phyloP scores from a whole-genome alignment of 2,113 vertebrate genomes.

The Synchiropus splendidus region DNA sequence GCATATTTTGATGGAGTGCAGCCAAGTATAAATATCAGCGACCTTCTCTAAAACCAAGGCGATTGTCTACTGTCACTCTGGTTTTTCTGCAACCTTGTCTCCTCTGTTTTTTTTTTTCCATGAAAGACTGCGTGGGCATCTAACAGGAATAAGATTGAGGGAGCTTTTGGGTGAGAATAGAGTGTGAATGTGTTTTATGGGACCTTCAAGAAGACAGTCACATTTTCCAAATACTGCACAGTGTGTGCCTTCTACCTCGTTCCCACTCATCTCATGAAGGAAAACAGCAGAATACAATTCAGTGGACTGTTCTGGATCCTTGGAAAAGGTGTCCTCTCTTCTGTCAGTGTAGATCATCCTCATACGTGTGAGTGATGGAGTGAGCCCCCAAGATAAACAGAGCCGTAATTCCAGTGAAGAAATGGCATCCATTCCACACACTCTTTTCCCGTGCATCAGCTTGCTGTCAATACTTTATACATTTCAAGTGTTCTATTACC shows the following conservation, averaged over 20 bases:
- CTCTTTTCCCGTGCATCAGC: slow-evolving; percentile 11
- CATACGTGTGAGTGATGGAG: slow-evolving; percentile 22
- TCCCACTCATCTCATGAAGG: slow-evolving; percentile 1
- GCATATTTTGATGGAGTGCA: too few species aligned
- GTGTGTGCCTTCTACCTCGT: slow-evolving; percentile 3
- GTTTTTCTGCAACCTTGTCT: too few species aligned
- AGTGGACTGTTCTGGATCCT: slow-evolving; percentile 16
- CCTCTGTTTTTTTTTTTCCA: too few species aligned
- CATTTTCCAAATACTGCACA: slow-evolving; percentile 3
- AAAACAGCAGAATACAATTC: slow-evolving; percentile 10
- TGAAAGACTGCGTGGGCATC: too few species aligned
- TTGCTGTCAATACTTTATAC: slow-evolving; percentile 5
- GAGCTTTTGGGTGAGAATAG: slow-evolving; percentile 2
- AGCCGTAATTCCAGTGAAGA: slow-evolving; percentile 37
- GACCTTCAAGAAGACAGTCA: slow-evolving; percentile 5
- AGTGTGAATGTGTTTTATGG: slow-evolving; percentile 1
- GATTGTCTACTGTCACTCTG: too few species aligned
- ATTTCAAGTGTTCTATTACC: too few species aligned
- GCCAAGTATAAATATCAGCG: too few species aligned
- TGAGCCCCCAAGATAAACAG: slow-evolving; percentile 36
- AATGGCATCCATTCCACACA: slow-evolving; percentile 34
- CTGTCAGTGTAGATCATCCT: background rate
- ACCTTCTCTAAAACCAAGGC: too few species aligned
- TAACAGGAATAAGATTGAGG: background rate
- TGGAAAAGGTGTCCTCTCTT: slow-evolving; percentile 10